Percentiles rank a stretch among this genome's conserved stretches.
Conservation (phyloP, 53 echinoderm and acorn worm genomes). For the Temnopleurus reevesii region DNA sequence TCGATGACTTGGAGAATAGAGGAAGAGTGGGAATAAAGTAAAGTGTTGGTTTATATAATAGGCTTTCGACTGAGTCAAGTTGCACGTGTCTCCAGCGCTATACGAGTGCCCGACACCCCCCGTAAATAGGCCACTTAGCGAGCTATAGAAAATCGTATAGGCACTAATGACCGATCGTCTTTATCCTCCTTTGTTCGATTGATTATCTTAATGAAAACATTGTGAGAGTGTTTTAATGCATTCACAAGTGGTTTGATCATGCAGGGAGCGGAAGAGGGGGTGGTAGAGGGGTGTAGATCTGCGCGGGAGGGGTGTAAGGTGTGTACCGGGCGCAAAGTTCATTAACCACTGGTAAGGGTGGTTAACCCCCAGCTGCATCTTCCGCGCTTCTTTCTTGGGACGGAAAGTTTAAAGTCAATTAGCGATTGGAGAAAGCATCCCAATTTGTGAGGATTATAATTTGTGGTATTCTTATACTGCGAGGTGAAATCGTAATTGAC, state of each 20-base stretch:
- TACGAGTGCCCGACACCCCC: slow-evolving; percentile 36
- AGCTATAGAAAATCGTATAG: background rate
- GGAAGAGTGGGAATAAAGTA: slow-evolving; percentile 13
- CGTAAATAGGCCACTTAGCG: slow-evolving; percentile 49
- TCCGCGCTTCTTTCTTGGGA: too few relatives aligned
- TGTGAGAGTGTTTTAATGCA: slow-evolving; percentile 8
- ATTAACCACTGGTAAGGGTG: background rate
- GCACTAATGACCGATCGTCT: slow-evolving; percentile 36
- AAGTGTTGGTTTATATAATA: slow-evolving; percentile 51
- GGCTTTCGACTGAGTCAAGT: slow-evolving; percentile 54
- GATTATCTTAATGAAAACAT: slow-evolving; percentile 51
- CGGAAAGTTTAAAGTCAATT: slow-evolving; percentile 35
- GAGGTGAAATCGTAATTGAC: slow-evolving; percentile 4
- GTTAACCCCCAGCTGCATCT: too few relatives aligned
- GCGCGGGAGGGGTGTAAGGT: background rate
- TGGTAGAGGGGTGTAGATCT: background rate
- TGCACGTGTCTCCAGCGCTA: slow-evolving; percentile 17
- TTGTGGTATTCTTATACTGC: slow-evolving; percentile 12
- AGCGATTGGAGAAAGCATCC: slow-evolving; percentile 1
- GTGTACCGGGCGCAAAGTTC: background rate
- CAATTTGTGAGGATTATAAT: slow-evolving; percentile 32
- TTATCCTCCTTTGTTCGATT: slow-evolving; percentile 14
- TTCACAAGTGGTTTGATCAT: background rate
- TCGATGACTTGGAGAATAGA: slow-evolving; percentile 12
- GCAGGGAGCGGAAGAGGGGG: background rate